A percentile compares a stretch with the other conserved stretches of the same genome.
phyloP scores from a whole-genome alignment of 2,797 vertebrate genomes.

The Thalassophryne amazonica region DNA sequence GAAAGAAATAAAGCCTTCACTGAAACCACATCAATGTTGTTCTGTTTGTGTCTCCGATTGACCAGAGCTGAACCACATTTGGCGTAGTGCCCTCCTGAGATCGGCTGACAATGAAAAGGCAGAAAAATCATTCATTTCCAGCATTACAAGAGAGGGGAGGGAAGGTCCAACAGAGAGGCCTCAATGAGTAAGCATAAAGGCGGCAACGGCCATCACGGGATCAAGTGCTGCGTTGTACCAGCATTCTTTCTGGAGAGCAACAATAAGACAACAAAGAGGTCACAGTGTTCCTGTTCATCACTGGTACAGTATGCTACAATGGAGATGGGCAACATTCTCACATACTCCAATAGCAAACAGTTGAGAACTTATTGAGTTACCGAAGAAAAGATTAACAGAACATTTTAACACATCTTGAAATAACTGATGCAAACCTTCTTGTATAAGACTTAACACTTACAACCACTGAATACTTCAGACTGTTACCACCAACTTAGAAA shows the following conservation, averaged over 20 bases:
- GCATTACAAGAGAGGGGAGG: slow-evolving; percentile 32
- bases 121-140: slow-evolving; percentile 48
- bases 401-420: neutral
- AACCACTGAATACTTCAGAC: too few species aligned
- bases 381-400: neutral
- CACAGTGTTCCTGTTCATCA: slow-evolving; percentile 73
- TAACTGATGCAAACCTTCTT: neutral
- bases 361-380: slow-evolving; percentile 24
- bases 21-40: slow-evolving; percentile 5
- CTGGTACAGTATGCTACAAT: slow-evolving; percentile 66
- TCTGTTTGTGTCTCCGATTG: slow-evolving; percentile 4
- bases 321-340: slow-evolving; percentile 47
- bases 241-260: slow-evolving; percentile 60
- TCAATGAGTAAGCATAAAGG: slow-evolving; percentile 71
- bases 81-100: slow-evolving; percentile 11
- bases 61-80: slow-evolving; percentile 15
- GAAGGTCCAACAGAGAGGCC: slow-evolving; percentile 22
- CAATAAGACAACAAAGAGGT: slow-evolving; percentile 61
- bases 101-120: slow-evolving; percentile 31
- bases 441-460: too few species aligned
- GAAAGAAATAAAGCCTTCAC: neutral
- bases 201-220: slow-evolving; percentile 48
- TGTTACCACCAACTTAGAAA: too few species aligned
- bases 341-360: slow-evolving; percentile 2
- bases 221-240: slow-evolving; percentile 65